These are phyloP conservation scores for Epicampocera succincta DNA, from an alignment of 2,888 invertebrate genomes.

Conservation along the genomic window DNA sequence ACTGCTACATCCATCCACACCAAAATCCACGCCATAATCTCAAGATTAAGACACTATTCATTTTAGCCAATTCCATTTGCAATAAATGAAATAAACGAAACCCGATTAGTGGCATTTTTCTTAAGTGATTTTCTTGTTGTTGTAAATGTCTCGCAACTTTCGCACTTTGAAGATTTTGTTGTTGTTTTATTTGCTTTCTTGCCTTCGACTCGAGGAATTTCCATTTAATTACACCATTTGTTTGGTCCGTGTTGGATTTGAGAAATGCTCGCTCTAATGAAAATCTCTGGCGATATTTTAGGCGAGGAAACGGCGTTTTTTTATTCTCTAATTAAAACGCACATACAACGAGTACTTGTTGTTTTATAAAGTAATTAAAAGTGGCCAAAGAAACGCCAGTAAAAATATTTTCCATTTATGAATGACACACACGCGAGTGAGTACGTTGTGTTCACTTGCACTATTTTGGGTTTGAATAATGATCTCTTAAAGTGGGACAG, in stretches of 20 bases:
- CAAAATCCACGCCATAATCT: constrained; percentile 44
- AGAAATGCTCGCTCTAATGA: constrained; percentile 30
- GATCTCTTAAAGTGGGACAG: constrained; percentile 34
- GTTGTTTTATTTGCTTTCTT: constrained; percentile 8
- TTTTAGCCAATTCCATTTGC: constrained; percentile 52
- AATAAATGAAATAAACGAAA: constrained; percentile 31
- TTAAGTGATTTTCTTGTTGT: constrained; percentile 34
- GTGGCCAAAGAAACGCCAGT: constrained; percentile 11
- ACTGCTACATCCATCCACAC: not conserved
- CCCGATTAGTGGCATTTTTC: constrained; percentile 61
- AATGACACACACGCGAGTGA: not conserved
- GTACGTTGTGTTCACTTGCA: not conserved
- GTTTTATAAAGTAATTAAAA: constrained; percentile 58
- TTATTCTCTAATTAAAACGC: constrained; percentile 31
- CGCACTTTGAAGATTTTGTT: constrained; percentile 47
- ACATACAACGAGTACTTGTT: constrained; percentile 33
- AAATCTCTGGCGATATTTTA: constrained; percentile 38
- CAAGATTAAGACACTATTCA: constrained; percentile 58
- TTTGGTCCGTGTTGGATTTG: constrained; percentile 16
- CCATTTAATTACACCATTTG: constrained; percentile 59
- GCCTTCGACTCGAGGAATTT: constrained; percentile 32
- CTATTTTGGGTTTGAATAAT: constrained; percentile 39
- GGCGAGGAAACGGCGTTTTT: constrained; percentile 15
- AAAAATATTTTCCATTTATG: constrained; percentile 39
- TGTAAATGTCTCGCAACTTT: constrained; percentile 48